A percentile compares a stretch with the other conserved stretches of the same genome.
phyloP scores from a whole-genome alignment of 2,113 vertebrate genomes.

The Carassius carassius region DNA sequence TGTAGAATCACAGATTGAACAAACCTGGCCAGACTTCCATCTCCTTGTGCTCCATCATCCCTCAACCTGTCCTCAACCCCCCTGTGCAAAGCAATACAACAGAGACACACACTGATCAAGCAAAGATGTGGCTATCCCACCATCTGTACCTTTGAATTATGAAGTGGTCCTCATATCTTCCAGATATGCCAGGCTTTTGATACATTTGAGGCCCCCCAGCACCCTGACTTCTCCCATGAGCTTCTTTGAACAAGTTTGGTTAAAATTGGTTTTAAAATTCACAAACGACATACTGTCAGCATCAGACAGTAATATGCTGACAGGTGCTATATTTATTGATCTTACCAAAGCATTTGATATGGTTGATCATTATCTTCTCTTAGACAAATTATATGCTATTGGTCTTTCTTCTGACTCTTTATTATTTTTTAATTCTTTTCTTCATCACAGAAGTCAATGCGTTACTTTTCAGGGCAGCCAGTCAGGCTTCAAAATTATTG shows the following conservation, averaged over 20 bases:
- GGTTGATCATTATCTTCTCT: no score
- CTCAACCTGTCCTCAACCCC: slow-evolving; percentile 3
- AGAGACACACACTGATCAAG: slow-evolving; percentile 36
- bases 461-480: no score
- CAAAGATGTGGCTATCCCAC: slow-evolving; percentile 37
- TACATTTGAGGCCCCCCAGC: slow-evolving; percentile 70
- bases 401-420: no score
- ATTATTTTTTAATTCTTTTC: no score
- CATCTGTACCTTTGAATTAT: slow-evolving; percentile 40
- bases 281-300: no score
- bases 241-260: slow-evolving; percentile 69
- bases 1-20: slow-evolving; percentile 31
- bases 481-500: no score
- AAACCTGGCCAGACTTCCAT: slow-evolving; percentile 48
- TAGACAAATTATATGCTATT: no score
- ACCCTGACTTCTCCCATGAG: slow-evolving; percentile 70
- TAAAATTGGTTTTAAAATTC: no score
- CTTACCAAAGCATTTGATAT: no score
- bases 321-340: no score
- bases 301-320: no score
- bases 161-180: slow-evolving; percentile 26
- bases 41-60: slow-evolving; percentile 35
- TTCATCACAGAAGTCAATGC: no score
- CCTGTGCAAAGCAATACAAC: slow-evolving; percentile 12
- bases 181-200: slow-evolving; percentile 69